Evolutionary conservation across 2,888 invertebrate species (phyloP).

Genomic region (Agrotis segetum): DNA sequence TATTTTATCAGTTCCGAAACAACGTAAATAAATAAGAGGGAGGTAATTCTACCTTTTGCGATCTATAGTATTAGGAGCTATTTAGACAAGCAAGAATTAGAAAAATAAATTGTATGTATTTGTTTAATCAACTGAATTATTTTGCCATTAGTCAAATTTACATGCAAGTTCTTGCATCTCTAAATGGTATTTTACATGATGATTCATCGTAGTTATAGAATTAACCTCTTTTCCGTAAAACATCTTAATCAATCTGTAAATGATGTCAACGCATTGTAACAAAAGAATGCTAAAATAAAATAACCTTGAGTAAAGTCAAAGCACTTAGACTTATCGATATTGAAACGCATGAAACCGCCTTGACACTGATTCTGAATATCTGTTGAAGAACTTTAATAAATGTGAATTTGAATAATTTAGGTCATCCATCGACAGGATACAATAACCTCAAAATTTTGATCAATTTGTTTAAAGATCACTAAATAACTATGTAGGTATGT

Average conservation of each 20-base stretch:
- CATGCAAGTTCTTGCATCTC: no score
- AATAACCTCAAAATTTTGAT: neutral
- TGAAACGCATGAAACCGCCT: conserved; percentile 2
- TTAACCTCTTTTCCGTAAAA: neutral
- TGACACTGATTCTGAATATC: conserved; percentile 13
- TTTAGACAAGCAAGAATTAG: no score
- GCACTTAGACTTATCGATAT: conserved; percentile 9
- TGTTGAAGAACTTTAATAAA: neutral
- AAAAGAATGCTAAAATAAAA: conserved; percentile 12
- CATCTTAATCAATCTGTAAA: neutral
- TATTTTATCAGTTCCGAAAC: no score
- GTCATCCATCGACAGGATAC: neutral
- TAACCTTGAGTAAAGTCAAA: conserved; percentile 10
- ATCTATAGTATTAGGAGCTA: no score
- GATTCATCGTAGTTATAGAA: no score
- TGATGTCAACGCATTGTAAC: conserved; percentile 6
- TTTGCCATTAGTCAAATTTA: no score
- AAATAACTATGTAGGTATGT: conserved; percentile 5
- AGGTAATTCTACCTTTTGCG: no score
- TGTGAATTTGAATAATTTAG: conserved; percentile 5
- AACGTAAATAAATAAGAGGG: no score
- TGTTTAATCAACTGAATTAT: no score
- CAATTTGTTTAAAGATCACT: neutral
- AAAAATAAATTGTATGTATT: no score
- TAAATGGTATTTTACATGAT: no score